Evolutionary conservation across 2,113 vertebrate species (phyloP), one percentile per base, ranked within the genome.

Genomic region (Myiozetetes cayanensis): DNA sequence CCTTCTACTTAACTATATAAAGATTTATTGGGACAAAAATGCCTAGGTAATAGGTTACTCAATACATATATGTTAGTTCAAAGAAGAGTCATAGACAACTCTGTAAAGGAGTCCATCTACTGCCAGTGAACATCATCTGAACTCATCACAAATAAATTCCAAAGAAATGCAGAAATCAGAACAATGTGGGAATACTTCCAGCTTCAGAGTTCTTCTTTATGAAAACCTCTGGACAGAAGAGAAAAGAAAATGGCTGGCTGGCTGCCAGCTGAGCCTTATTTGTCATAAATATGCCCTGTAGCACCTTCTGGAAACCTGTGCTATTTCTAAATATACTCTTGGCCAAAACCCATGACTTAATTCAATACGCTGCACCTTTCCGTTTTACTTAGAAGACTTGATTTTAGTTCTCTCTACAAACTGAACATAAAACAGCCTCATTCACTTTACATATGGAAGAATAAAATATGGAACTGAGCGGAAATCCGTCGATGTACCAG

Each of bases 251-350:
- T 23, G 76, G 18, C 2, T 94, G 88, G 83, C 28, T 2, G 37
- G 58, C 80, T 95, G 85, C 90, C 93, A 96, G 76, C 68, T 68
- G 56, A 89, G 49, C 47, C 76, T 79, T 79, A 62, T 90, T 90
- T 79, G 30, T 90, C 76, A 92, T 61, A 46, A 93, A 75, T 62
- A 75, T 55, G 66, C 53, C 88, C 70, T 0, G 1, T 37, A 90
- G 88, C 77, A 89, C 76, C 66, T 89, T 87, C 80, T 94, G 80
- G 65, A 87, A 92, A 93, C 49, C 61, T 31, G 30, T 55, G 66
- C 68, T 73, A 35, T 90, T 62, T 89, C 86, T 93, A 94, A 88
- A 86, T 56, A 79, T 16, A 46, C 37, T 46, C 56, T 53, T 93
- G 79, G 88, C 61, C 62, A 75, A 53, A 88, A 75, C 49, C 49